These are phyloP conservation scores for Dascillus cervinus DNA, from an alignment of 2,888 invertebrate genomes.

Conservation along the genomic window DNA sequence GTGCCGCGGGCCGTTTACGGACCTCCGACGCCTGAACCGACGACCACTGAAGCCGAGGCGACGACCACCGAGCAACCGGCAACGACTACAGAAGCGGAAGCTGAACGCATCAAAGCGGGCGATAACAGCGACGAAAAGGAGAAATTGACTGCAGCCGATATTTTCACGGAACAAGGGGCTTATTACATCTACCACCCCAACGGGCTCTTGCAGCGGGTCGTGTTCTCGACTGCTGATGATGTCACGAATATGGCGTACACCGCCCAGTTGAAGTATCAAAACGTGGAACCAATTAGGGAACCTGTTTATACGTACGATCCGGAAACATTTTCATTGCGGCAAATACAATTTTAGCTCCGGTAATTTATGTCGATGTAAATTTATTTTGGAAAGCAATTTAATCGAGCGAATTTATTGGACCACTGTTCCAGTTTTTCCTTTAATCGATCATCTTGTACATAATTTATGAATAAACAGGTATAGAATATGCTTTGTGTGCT, in stretches of 20 bases:
- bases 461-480: too few species aligned
- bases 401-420: not conserved
- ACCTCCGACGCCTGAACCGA: constrained; percentile 41
- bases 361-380: too few species aligned
- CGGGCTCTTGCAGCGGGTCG: constrained; percentile 55
- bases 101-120: constrained; percentile 9
- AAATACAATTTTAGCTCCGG: constrained; percentile 9
- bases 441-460: too few species aligned
- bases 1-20: constrained; percentile 42
- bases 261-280: constrained; percentile 54
- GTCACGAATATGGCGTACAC: constrained; percentile 55
- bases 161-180: constrained; percentile 41
- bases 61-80: constrained; percentile 9
- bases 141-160: constrained; percentile 20
- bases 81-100: constrained; percentile 15
- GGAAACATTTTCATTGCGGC: constrained; percentile 25
- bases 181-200: constrained; percentile 59
- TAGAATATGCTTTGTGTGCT: too few species aligned
- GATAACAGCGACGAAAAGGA: constrained; percentile 13
- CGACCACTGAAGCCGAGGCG: constrained; percentile 12
- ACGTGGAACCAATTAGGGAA: constrained; percentile 55
- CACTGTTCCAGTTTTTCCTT: too few species aligned
- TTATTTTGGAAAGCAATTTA: constrained; percentile 1
- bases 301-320: constrained; percentile 51
- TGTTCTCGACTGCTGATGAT: constrained; percentile 50